A percentile compares a stretch with the other conserved stretches of the same genome.
Conservation (phyloP, 1,140 invertebrate species). For the Brachionus calyciflorus region DNA sequence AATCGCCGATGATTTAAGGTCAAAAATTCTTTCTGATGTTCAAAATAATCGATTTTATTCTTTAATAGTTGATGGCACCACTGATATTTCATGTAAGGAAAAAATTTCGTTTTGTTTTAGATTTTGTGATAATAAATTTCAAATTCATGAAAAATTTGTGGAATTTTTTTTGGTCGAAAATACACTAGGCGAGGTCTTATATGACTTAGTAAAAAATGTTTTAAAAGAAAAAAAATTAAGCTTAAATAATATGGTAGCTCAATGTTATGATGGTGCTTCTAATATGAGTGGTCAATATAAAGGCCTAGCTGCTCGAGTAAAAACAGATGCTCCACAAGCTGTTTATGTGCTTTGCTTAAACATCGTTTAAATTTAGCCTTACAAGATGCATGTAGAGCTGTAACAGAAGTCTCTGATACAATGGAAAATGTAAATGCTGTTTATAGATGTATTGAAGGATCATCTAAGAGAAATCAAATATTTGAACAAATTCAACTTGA, state of each 20-base stretch:
- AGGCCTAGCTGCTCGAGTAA: background rate
- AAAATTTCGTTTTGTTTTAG: conserved; percentile 14
- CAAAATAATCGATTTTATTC: background rate
- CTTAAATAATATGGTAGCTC: background rate
- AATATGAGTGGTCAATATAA: background rate
- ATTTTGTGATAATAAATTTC: background rate
- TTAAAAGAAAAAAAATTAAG: background rate
- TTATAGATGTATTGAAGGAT: conserved; percentile 32
- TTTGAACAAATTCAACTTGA: conserved; percentile 23
- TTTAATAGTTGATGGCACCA: conserved; percentile 13
- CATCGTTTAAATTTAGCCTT: conserved; percentile 8
- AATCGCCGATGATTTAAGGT: background rate
- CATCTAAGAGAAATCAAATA: conserved; percentile 21
- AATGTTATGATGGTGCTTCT: conserved; percentile 2
- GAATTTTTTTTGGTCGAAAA: background rate
- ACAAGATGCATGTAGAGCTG: background rate
- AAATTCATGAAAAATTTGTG: no score
- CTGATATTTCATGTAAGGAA: background rate
- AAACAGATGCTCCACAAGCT: background rate
- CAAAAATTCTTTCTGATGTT: background rate
- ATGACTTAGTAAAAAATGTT: background rate
- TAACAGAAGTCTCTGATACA: background rate
- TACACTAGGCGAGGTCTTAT: background rate
- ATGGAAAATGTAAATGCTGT: background rate
- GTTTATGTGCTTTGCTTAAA: conserved; percentile 9